Evolutionary conservation across 2,113 vertebrate genomes (phyloP), one percentile per base, ranked within the genome.

Genomic region (Peromyscus californicus): DNA sequence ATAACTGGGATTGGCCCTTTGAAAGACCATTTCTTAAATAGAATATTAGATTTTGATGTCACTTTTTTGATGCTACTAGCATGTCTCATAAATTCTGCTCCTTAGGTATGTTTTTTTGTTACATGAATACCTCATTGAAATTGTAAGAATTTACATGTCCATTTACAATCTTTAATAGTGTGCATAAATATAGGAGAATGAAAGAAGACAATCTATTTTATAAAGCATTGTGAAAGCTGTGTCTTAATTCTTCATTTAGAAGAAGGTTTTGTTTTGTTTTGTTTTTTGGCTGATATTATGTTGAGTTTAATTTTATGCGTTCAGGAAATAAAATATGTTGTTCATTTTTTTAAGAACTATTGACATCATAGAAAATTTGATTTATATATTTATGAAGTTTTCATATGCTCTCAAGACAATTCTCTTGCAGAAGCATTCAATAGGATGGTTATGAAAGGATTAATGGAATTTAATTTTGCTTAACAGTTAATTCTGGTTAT

Each of bases 401-500:
- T 95, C 36, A 0, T 78, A 82, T 95, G 72, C 63, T 97, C 29
- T 36, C 93, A 67, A 24, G 54, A 83, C 96, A 61, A 97, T 89
- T 48, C 2, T 90, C 86, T 93, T 78, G 31, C 89, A 88, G 5
- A 57, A 63, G 3, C 45, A 39, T 89, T 97, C 54, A 42, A 16
- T 86, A 95, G 94, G 95, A 82, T 94, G 85, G 24, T 22, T 42
- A 92, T 94, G 95, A 96, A 98, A 92, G 11, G 89, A 69, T 95
- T 98, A 96, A 97, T 67, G 15, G 2, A 92, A 12, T 93, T 97
- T 96, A 97, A 98, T 93, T 98, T 92, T 89, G 82, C 89, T 93
- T 91, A 95, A 61, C 1, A 94, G 3, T 95, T 96, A 87, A 75
- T 98, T 96, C 45, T 97, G 24, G 65, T 95, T 95, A 76, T 78